Evolutionary conservation across 2,113 vertebrate genomes (phyloP).

Genomic region (Stegostoma tigrinum): DNA sequence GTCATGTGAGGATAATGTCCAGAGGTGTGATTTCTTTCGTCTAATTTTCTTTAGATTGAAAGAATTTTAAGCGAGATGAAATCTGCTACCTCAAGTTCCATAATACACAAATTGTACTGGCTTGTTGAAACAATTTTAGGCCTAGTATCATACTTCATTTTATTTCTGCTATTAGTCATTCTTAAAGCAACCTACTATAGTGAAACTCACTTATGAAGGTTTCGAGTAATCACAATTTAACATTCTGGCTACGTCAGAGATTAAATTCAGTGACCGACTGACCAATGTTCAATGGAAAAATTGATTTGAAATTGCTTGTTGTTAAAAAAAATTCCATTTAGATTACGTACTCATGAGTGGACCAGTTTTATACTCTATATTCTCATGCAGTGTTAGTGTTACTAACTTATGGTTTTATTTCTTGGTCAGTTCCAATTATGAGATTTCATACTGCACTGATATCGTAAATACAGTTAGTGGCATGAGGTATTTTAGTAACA

Average conservation of each 20-base stretch:
- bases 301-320: not conserved
- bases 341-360: no score
- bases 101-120: not conserved
- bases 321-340: not conserved
- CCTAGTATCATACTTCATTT: not conserved
- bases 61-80: not conserved
- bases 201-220: not conserved
- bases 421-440: not conserved
- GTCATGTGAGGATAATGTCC: not conserved
- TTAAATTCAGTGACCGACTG: not conserved
- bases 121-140: not conserved
- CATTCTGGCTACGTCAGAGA: not conserved
- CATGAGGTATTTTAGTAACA: not conserved
- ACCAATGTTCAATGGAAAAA: not conserved
- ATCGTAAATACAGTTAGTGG: not conserved
- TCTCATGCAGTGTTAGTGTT: not conserved
- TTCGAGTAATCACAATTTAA: not conserved
- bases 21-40: not conserved
- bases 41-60: no score
- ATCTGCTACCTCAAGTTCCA: not conserved
- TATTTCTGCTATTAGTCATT: not conserved
- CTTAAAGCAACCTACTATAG: not conserved
- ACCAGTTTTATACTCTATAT: not conserved
- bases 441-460: not conserved
- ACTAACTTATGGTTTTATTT: not conserved